phyloP scores from a whole-genome alignment of 2,113 vertebrate species.

The Excalfactoria chinensis region DNA sequence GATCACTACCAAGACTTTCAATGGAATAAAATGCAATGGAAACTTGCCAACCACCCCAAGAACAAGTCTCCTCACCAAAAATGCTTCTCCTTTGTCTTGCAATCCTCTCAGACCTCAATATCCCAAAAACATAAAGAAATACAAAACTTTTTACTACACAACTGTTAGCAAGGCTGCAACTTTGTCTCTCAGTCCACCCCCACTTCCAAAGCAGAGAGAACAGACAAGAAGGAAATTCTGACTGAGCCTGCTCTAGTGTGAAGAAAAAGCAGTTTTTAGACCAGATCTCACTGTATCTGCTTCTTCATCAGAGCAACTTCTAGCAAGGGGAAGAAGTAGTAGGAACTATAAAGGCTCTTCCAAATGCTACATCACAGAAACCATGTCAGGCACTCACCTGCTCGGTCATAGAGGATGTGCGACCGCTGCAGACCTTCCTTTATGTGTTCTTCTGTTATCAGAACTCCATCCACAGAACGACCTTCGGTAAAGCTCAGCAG shows the following conservation, averaged over 20 bases:
- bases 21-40: background rate
- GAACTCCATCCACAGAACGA: constrained; percentile 53
- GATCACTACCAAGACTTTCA: background rate
- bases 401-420: constrained; percentile 95
- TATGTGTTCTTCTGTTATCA: constrained; percentile 89
- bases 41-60: background rate
- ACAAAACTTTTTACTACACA: background rate
- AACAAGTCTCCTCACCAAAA: background rate
- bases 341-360: background rate
- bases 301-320: background rate
- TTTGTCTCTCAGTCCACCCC: background rate
- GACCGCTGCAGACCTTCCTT: constrained; percentile 96
- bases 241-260: background rate
- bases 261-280: background rate
- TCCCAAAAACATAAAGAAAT: background rate
- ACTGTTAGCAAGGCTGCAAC: background rate
- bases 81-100: background rate
- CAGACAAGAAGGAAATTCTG: background rate
- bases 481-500: background rate
- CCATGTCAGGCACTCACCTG: constrained; percentile 79
- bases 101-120: background rate
- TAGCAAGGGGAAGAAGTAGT: background rate
- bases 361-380: background rate
- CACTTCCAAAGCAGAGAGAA: background rate
- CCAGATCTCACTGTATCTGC: background rate